These are phyloP conservation scores for Baccha elongata DNA, from an alignment of 2,888 invertebrate genomes.

Conservation along the genomic window DNA sequence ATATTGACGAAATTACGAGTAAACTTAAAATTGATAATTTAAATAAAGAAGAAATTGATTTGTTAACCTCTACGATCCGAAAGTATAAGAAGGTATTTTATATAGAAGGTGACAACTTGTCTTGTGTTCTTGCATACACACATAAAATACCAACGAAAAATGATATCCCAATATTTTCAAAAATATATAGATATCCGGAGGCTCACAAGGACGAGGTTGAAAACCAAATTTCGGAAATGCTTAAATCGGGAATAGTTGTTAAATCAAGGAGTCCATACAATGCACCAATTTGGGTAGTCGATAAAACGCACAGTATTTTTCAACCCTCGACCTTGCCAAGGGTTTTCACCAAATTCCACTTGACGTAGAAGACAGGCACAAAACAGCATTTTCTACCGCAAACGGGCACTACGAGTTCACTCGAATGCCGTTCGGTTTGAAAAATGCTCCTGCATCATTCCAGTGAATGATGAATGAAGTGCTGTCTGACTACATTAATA, in stretches of 20 bases:
- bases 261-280: slow-evolving; percentile 34
- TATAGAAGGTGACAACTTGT: background rate
- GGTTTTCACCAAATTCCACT: slow-evolving; percentile 29
- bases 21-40: background rate
- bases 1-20: background rate
- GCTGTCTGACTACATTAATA: background rate
- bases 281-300: slow-evolving; percentile 42
- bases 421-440: background rate
- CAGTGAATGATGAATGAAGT: background rate
- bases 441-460: background rate
- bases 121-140: background rate
- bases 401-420: background rate
- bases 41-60: slow-evolving; percentile 5
- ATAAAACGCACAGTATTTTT: slow-evolving; percentile 2
- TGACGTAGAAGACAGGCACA: slow-evolving; percentile 9
- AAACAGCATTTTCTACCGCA: slow-evolving; percentile 9
- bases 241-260: too few relatives aligned
- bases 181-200: slow-evolving; percentile 22
- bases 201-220: too few relatives aligned
- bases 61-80: background rate
- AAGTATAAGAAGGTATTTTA: slow-evolving; percentile 6
- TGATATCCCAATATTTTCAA: slow-evolving; percentile 24
- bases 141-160: too few relatives aligned
- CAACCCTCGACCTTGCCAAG: slow-evolving; percentile 1
- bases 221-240: too few relatives aligned